A percentile compares a stretch with the other conserved stretches of the same genome.
Conservation (phyloP, 1,140 invertebrate genomes). For the Metaphire vulgaris region DNA sequence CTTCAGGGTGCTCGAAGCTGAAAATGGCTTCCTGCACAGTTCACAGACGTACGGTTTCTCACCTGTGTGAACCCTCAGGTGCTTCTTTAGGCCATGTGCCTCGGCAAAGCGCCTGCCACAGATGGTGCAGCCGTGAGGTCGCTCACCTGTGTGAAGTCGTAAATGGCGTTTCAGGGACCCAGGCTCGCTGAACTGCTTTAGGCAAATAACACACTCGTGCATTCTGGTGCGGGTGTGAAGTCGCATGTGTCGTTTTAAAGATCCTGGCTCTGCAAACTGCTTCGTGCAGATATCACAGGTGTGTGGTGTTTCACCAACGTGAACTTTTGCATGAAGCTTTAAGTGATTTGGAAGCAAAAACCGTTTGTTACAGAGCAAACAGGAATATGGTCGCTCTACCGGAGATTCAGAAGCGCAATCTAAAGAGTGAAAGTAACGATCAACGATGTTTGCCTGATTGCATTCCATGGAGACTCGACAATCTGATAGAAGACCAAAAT, state of each 20-base stretch:
- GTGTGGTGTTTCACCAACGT: conserved; percentile 13
- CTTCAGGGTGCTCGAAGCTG: conserved; percentile 82
- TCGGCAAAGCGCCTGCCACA: conserved; percentile 61
- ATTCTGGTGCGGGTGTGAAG: background rate
- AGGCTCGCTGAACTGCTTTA: background rate
- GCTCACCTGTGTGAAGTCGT: conserved; percentile 86
- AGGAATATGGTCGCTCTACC: background rate
- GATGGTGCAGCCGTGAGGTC: conserved; percentile 73
- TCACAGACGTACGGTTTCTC: conserved; percentile 6
- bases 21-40: conserved; percentile 46
- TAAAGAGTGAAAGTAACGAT: background rate
- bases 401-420: background rate
- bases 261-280: background rate
- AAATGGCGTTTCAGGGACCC: conserved; percentile 90
- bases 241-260: conserved; percentile 1
- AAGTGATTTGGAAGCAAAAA: conserved; percentile 5
- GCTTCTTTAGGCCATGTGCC: conserved; percentile 69
- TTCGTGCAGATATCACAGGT: background rate
- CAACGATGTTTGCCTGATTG: background rate
- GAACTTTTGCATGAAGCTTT: conserved; percentile 8
- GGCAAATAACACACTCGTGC: background rate
- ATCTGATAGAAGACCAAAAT: no score
- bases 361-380: background rate
- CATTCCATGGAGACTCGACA: background rate
- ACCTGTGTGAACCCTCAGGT: conserved; percentile 12